A percentile compares a stretch with the other conserved stretches of the same genome.
These are phyloP conservation scores for Melanchra persicariae DNA, from an alignment of 2,888 invertebrate genomes.

Conservation along the genomic window DNA sequence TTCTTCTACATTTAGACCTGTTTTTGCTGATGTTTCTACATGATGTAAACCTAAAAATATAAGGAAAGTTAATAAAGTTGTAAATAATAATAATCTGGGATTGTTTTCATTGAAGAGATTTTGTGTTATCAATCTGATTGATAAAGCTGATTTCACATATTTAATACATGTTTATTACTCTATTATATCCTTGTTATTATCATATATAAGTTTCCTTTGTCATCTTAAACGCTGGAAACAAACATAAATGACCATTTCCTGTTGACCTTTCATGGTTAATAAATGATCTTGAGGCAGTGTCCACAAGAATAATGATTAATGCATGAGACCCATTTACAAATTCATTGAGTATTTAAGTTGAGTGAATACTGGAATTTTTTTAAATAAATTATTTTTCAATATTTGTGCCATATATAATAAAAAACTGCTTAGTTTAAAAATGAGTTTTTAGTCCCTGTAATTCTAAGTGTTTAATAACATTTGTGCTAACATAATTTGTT, in stretches of 20 bases:
- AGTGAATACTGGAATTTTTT: slow-evolving; percentile 1
- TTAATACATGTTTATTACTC: not conserved
- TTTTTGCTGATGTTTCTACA: slow-evolving; percentile 98
- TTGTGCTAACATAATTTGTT: not conserved
- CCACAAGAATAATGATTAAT: slow-evolving; percentile 8
- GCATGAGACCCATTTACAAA: not conserved
- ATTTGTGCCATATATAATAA: not conserved
- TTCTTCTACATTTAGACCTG: slow-evolving; percentile 97
- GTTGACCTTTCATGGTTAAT: slow-evolving; percentile 36
- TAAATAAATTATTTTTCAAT: not conserved
- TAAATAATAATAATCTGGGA: slow-evolving; percentile 7
- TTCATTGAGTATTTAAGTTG: not conserved
- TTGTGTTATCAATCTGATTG: slow-evolving; percentile 19
- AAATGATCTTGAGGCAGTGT: slow-evolving; percentile 10
- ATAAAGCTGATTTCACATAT: not conserved
- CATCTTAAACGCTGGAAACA: slow-evolving; percentile 2
- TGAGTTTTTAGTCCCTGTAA: not conserved
- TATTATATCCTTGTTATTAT: not conserved
- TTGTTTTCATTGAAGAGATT: slow-evolving; percentile 7
- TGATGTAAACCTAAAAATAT: slow-evolving; percentile 92
- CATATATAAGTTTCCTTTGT: slow-evolving; percentile 11
- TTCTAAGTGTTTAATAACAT: not conserved
- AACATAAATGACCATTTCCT: slow-evolving; percentile 38
- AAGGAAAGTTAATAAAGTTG: not conserved
- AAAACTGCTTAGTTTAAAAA: not conserved